Evolutionary conservation across 2,113 vertebrate genomes (phyloP).

Genomic region (Gobiocypris rarus): DNA sequence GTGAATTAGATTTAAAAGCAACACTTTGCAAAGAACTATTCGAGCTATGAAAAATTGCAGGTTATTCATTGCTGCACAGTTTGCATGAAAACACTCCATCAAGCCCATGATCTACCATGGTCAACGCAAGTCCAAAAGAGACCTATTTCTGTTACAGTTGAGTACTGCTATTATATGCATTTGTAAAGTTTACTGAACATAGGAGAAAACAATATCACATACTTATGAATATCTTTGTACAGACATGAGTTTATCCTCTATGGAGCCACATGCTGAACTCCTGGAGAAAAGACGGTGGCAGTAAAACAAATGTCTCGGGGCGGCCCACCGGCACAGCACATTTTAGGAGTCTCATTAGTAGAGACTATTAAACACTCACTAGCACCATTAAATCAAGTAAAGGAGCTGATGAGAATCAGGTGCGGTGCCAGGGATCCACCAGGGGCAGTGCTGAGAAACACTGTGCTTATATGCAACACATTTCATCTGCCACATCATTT

Average conservation of each 20-base stretch:
- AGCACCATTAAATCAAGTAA: constrained; percentile 19
- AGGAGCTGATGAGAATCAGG: neutral
- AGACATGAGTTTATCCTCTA: neutral
- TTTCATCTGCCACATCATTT: neutral
- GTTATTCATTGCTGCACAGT: neutral
- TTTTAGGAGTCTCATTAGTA: neutral
- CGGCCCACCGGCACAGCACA: neutral
- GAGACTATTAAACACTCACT: constrained; percentile 20
- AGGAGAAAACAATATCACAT: neutral
- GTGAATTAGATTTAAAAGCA: neutral
- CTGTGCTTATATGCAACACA: neutral
- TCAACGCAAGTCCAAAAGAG: neutral
- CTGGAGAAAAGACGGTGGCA: neutral
- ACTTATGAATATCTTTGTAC: neutral
- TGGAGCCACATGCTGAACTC: constrained; percentile 24
- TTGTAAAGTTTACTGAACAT: neutral
- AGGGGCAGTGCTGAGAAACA: neutral
- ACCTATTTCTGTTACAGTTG: neutral
- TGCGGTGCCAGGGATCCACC: neutral
- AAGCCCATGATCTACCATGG: neutral
- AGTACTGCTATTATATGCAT: neutral
- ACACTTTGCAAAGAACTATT: neutral
- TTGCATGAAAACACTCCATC: neutral
- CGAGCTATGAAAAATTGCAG: neutral
- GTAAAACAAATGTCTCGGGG: neutral